Percentiles rank a stretch among this genome's conserved stretches.
These are phyloP conservation scores for Vulpes vulpes DNA, from an alignment of 2,113 vertebrate species.

Conservation along the genomic window DNA sequence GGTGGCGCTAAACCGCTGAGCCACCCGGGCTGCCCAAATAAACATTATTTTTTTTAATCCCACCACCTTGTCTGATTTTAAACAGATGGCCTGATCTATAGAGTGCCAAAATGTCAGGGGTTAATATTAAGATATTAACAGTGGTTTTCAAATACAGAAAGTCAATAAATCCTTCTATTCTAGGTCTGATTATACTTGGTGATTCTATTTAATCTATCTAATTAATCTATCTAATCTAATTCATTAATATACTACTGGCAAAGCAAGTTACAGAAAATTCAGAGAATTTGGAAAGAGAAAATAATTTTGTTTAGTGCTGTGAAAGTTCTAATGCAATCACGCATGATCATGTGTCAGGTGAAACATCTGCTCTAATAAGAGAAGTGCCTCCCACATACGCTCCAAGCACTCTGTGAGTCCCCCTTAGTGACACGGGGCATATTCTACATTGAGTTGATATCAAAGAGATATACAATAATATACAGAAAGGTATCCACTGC, in stretches of 20 bases:
- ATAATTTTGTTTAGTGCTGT: not conserved
- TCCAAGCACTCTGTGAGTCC: not conserved
- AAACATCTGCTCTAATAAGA: not conserved
- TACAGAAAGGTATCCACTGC: slow-evolving; percentile 25
- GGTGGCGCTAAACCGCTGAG: too few relatives aligned
- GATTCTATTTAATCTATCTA: not conserved
- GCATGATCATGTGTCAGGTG: not conserved
- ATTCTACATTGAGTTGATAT: slow-evolving; percentile 41
- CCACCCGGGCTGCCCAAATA: not conserved
- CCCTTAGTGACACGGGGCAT: not conserved
- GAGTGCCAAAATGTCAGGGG: not conserved
- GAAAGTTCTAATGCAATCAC: not conserved
- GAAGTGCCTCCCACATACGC: not conserved
- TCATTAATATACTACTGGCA: not conserved
- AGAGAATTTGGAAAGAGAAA: not conserved
- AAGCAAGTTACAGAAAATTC: not conserved
- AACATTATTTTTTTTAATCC: slow-evolving; percentile 29
- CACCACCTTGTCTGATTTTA: not conserved
- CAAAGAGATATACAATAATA: slow-evolving; percentile 52
- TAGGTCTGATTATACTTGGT: not conserved
- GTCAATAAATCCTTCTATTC: not conserved
- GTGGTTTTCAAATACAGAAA: slow-evolving; percentile 38
- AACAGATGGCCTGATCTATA: not conserved
- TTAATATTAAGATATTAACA: slow-evolving; percentile 21
- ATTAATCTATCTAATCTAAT: too few relatives aligned